Conservation (phyloP, 2,888 invertebrate species). For the Psylliodes chrysocephalus region DNA sequence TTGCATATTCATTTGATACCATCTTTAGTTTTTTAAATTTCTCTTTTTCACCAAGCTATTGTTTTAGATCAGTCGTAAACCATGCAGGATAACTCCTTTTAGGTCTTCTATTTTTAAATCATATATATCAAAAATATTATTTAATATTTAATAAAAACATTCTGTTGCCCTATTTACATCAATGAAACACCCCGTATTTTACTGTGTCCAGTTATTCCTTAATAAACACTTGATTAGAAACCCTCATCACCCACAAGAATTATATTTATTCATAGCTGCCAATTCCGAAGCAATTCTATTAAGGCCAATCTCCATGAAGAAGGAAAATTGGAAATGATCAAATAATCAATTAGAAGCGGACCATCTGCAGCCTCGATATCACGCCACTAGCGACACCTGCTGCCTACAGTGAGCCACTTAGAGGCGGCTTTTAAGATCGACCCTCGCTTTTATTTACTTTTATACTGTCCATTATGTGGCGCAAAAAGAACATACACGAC, state of each 20-base stretch:
- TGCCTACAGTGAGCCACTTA: constrained; percentile 52
- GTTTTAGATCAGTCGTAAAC: no score
- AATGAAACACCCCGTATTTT: no score
- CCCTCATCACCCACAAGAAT: neutral
- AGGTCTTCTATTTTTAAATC: no score
- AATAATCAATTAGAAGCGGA: constrained; percentile 55
- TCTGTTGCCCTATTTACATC: no score
- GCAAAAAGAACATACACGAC: constrained; percentile 33
- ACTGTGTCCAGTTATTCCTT: no score
- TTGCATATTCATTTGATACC: no score
- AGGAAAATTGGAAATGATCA: constrained; percentile 43
- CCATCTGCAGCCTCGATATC: constrained; percentile 56
- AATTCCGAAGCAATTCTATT: constrained; percentile 4
- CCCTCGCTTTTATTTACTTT: constrained; percentile 50
- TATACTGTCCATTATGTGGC: constrained; percentile 47
- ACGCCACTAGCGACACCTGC: constrained; percentile 52
- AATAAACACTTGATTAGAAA: neutral
- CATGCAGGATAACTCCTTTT: no score
- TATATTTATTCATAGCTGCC: neutral
- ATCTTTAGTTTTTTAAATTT: no score
- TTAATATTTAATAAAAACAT: no score
- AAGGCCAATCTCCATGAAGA: constrained; percentile 16
- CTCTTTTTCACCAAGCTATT: no score
- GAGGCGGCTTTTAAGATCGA: constrained; percentile 49
- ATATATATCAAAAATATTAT: no score